Evolutionary conservation across 2,888 invertebrate genomes (phyloP), one percentile per base, ranked within the genome.

Genomic region (Lamproptera curius): DNA sequence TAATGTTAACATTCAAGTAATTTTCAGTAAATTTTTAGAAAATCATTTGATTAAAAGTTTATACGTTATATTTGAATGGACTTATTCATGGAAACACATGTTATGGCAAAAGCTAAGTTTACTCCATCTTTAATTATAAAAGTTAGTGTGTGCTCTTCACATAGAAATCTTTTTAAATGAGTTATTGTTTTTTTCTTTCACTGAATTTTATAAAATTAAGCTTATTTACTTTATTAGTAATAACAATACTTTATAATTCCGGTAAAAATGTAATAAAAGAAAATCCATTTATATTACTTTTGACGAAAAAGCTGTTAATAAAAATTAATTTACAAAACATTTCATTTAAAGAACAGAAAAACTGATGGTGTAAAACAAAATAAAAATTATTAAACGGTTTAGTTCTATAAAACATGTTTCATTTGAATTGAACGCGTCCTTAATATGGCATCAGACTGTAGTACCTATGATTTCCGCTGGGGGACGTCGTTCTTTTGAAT

Each of bases 381-480:
- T n/a, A n/a, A n/a, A n/a, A n/a, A n/a, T n/a, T n/a, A n/a, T n/a
- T n/a, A n/a, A n/a, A n/a, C n/a, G n/a, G n/a, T n/a, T n/a, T n/a
- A n/a, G n/a, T n/a, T n/a, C n/a, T n/a, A n/a, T n/a, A n/a, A n/a
- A n/a, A n/a, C n/a, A n/a, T n/a, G n/a, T n/a, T n/a, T n/a, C n/a
- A n/a, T n/a, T n/a, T n/a, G n/a, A n/a, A n/a, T n/a, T 67, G 80
- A 82, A 81, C 69, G 76, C 73, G 67, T 56, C 66, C 45, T 38
- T 58, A 65, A 53, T 33, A 44, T 69, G 63, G 80, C 79, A 75
- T 79, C 78, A 74, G 64, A 52, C 48, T 54, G 46, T 75, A 75
- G 75, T 81, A 72, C 73, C 54, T 44, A 10, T 52, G 52, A 51
- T 52, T 55, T 55, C 78, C 84, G 75, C 76, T 73, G 83, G 72